These are phyloP conservation scores for Dione juno DNA, from an alignment of 2,888 invertebrate species.

Conservation along the genomic window DNA sequence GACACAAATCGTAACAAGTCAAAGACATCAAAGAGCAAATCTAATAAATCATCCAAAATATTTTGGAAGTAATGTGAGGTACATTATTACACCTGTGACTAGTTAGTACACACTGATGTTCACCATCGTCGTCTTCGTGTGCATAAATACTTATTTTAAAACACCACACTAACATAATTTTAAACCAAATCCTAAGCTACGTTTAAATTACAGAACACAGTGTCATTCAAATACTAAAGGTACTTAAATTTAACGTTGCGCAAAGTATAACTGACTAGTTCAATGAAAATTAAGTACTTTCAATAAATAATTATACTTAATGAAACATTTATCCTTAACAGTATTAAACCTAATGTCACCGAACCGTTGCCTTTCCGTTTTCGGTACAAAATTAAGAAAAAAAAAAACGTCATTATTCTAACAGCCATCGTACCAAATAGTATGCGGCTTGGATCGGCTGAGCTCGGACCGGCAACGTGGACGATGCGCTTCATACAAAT, in stretches of 20 bases:
- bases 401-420: constrained; percentile 24
- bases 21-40: neutral
- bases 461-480: constrained; percentile 28
- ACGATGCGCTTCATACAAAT: constrained; percentile 55
- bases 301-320: constrained; percentile 81
- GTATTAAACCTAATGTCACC: constrained; percentile 52
- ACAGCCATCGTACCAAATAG: constrained; percentile 11
- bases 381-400: constrained; percentile 21
- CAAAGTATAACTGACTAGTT: constrained; percentile 84
- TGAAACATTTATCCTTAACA: constrained; percentile 80
- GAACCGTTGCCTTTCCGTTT: constrained; percentile 32
- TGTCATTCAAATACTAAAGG: constrained; percentile 69
- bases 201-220: constrained; percentile 81
- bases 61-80: constrained; percentile 57
- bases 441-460: constrained; percentile 22
- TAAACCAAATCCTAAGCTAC: constrained; percentile 78
- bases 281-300: constrained; percentile 83
- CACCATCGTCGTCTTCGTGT: constrained; percentile 65
- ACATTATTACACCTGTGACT: constrained; percentile 74
- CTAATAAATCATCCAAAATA: constrained; percentile 43
- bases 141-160: constrained; percentile 69
- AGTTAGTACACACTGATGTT: constrained; percentile 74
- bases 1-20: neutral
- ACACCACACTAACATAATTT: constrained; percentile 83
- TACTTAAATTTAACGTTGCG: constrained; percentile 81